Evolutionary conservation across 1,140 invertebrate genomes (phyloP), one percentile per base, ranked within the genome.

Genomic region (Theocolax elegans): DNA sequence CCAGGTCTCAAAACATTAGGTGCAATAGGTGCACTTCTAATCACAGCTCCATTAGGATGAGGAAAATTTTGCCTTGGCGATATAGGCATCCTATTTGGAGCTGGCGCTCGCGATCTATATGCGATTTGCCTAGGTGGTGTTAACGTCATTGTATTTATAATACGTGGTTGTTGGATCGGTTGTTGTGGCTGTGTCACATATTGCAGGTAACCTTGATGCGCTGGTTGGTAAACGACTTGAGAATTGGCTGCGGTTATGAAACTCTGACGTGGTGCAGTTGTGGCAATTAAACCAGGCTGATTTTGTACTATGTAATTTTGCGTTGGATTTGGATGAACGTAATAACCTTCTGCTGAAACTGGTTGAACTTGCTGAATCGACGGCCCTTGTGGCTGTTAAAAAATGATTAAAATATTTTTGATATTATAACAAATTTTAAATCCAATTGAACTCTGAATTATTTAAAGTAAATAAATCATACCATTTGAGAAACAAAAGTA

Each of bases 41-140:
- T 77, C 8, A 78, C 75, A 0, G 75, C 72, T 0, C 73, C 75
- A 9, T 76, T 76, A 6, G 77, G 74, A 49, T 79, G 75, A 0
- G 74, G 74, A 13, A 65, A 54, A 7, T 23, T 70, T 9, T 66
- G 76, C 6, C 40, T 56, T 10, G 23, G 19, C 0, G 17, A 13
- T 8, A 58, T 9, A 1, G 69, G 38, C 0, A 54, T 21, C 17
- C 46, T 65, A 4, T 23, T 44, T 0, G 1, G 4, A 1, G 10
- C 6, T 1, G 68, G 62, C 12, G 23, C 53, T 19, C 48, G 21
- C 42, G 59, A 49, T 21, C 68, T 59, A 29, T 60, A 65, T 3
- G 60, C 31, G 13, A 71, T 64, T n/a, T 68, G 65, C 15, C 66
- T 27, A 2, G 56, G 42, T 10, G 65, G 58, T 12, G 42, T 1